Base-by-base conservation (phyloP, 1,140 invertebrate genomes). In the Calycopis cecrops region DNA sequence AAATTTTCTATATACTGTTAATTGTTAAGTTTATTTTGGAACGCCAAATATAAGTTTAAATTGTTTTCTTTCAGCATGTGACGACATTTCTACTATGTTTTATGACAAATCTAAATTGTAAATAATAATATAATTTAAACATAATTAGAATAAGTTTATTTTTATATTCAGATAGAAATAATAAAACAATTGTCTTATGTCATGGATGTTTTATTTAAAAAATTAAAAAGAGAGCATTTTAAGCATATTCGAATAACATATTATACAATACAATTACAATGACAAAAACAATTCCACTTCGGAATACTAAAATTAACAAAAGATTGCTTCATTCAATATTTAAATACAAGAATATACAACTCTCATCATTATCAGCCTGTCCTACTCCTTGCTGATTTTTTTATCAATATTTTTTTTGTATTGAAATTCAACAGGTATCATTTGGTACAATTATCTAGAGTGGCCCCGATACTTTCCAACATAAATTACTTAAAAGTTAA, bases 151-250 rank as follows among this genome's bases (percentile, higher is more conserved):
- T 50, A 14, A 35, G 4, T 16, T 10, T 53, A 44, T 53, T 53
- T 38, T 47, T 35, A 35, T 50, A 6, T n/a, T 35, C 21, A 14
- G 10, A 52, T 57, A 28, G 21, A 49, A 50, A n/a, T 50, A 40
- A 42, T 56, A 49, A 56, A 49, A 50, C 18, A 38, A 18, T 12
- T 50, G 34, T 33, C 40, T 38, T 42, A 38, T 38, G 38, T 53
- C 37, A 44, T 35, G 48, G 48, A 42, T 50, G 35, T 67, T 58
- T 60, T 63, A 59, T 66, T 53, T 60, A 59, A 62, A 63, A 59
- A 28, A 48, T 12, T 59, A 56, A 56, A n/a, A 57, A 67, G 60
- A 65, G 65, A 67, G 65, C 60, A 56, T 68, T 55, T 65, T 51
- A 67, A 70, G 60, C 52, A 60, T 63, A 54, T 55, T 52, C 17